phyloP scores from a whole-genome alignment of 2,113 vertebrate genomes.

The Sprattus sprattus region DNA sequence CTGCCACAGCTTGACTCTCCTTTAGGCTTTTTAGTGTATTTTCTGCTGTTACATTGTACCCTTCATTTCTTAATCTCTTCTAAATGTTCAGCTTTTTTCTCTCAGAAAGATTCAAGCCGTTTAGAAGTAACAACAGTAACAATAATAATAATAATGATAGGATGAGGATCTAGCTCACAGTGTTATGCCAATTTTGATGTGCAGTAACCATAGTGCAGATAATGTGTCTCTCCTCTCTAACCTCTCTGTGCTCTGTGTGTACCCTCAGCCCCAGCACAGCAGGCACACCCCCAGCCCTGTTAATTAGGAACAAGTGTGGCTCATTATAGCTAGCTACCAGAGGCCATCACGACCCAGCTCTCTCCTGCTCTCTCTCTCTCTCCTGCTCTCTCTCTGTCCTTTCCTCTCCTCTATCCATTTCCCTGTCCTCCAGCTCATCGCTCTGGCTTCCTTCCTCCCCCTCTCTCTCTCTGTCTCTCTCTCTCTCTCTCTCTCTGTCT shows the following conservation, averaged over 20 bases:
- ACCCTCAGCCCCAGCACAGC: not conserved
- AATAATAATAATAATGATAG: no score
- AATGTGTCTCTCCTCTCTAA: not conserved
- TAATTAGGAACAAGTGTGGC: constrained; percentile 56
- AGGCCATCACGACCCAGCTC: constrained; percentile 19
- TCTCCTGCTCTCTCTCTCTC: not conserved
- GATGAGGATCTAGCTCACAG: no score
- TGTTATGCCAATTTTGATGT: not conserved
- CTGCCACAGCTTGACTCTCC: not conserved
- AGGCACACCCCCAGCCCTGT: not conserved
- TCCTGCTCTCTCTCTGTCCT: not conserved
- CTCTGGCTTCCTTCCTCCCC: not conserved
- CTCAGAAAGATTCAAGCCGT: not conserved
- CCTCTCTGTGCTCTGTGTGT: not conserved
- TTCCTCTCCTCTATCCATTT: not conserved
- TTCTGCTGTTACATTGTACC: not conserved
- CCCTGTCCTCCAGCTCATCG: not conserved
- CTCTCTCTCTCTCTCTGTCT: not conserved
- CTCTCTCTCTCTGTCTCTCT: not conserved
- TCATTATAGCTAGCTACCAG: constrained; percentile 44
- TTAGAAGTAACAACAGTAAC: not conserved
- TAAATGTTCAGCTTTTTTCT: not conserved
- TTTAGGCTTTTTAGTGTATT: not conserved
- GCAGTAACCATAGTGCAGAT: not conserved
- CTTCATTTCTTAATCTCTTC: not conserved